These are phyloP conservation scores for Globodera rostochiensis DNA, from an alignment of 1,140 invertebrate genomes.

Conservation along the genomic window DNA sequence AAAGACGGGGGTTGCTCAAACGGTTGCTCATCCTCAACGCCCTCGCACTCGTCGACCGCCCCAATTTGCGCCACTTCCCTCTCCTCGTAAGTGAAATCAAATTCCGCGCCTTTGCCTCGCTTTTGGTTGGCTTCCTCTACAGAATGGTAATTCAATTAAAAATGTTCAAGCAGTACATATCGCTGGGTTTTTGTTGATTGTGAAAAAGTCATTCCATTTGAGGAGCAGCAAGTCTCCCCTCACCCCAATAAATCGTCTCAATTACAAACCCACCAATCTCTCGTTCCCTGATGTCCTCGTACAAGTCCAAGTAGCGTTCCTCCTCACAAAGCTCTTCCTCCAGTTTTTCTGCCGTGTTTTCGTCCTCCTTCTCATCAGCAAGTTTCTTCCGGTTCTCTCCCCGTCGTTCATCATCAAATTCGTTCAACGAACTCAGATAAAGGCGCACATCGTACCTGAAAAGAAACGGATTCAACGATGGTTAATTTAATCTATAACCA, in stretches of 20 bases:
- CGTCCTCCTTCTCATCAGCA: background rate
- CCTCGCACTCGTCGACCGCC: conserved; percentile 52
- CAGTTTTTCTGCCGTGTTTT: conserved; percentile 69
- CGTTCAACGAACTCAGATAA: conserved; percentile 72
- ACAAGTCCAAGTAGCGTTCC: conserved; percentile 72
- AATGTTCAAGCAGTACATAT: background rate
- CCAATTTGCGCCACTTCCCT: background rate
- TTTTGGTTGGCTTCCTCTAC: conserved; percentile 19
- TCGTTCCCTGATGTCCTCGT: conserved; percentile 43
- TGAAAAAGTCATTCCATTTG: too few species aligned
- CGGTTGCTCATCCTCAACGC: conserved; percentile 58
- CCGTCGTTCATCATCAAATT: conserved; percentile 36
- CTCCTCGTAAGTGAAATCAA: conserved; percentile 50
- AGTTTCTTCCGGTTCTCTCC: background rate
- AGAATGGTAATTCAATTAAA: conserved; percentile 27
- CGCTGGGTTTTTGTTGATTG: background rate
- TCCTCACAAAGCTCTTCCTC: conserved; percentile 80
- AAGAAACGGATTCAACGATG: conserved; percentile 14
- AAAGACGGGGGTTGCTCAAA: conserved; percentile 61
- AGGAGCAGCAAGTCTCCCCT: background rate
- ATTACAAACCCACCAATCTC: conserved; percentile 34
- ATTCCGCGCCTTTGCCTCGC: conserved; percentile 46
- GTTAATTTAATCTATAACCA: background rate
- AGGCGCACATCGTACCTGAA: conserved; percentile 90
- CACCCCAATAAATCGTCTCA: background rate